Evolutionary conservation across 2,888 invertebrate genomes (phyloP).

Genomic region (Octodonta nipae): DNA sequence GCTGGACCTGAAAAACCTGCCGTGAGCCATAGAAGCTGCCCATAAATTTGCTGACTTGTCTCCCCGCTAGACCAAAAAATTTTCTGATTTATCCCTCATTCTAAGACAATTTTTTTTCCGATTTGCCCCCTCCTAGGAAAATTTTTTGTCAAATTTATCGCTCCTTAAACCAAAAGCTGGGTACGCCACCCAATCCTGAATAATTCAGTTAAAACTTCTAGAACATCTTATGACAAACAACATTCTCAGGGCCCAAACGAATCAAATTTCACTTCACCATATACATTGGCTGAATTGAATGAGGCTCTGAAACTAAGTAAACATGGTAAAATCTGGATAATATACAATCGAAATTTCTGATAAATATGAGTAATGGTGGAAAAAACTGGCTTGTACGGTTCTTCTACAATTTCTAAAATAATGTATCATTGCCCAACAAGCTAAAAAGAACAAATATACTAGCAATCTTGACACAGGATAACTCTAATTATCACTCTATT

Average conservation of each 20-base stretch:
- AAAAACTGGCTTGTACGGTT: neutral
- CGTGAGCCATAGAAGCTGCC: no score
- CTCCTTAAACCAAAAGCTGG: no score
- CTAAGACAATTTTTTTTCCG: no score
- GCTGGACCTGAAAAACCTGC: no score
- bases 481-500: neutral
- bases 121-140: no score
- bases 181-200: no score
- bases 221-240: no score
- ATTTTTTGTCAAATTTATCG: no score
- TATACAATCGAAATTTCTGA: neutral
- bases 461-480: neutral
- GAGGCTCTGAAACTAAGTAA: neutral
- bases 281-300: neutral
- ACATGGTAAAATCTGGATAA: conserved; percentile 1
- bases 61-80: no score
- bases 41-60: no score
- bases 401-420: neutral
- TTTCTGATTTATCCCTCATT: no score
- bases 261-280: conserved; percentile 1
- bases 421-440: neutral
- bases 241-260: neutral
- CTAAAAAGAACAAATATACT: neutral
- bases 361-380: conserved; percentile 1
- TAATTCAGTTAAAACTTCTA: no score